Percentiles rank a stretch among this genome's conserved stretches.
phyloP scores from a whole-genome alignment of 92 coral and sea anemone genomes.

The Bergia puertoricense region DNA sequence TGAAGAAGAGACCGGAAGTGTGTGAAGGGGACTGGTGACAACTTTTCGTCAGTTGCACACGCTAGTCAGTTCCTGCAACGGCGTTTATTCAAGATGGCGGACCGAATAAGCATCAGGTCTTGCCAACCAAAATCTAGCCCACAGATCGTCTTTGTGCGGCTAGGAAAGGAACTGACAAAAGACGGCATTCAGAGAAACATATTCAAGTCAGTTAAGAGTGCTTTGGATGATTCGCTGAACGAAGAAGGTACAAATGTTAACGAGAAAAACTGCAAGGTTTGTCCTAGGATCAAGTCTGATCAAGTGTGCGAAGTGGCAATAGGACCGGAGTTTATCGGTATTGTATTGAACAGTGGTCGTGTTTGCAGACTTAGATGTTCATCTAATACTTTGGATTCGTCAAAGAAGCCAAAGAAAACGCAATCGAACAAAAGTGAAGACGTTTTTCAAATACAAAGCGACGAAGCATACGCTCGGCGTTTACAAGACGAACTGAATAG shows the following conservation, averaged over 20 bases:
- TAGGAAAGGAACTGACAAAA: constrained; percentile 84
- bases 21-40: constrained; percentile 18
- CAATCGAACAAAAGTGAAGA: constrained; percentile 56
- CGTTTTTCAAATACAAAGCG: constrained; percentile 80
- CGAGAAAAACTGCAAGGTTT: constrained; percentile 63
- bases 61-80: constrained; percentile 26
- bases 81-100: constrained; percentile 71
- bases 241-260: constrained; percentile 41
- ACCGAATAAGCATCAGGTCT: constrained; percentile 37
- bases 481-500: constrained; percentile 68
- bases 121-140: constrained; percentile 56
- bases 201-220: constrained; percentile 68
- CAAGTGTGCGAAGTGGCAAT: constrained; percentile 80
- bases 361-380: constrained; percentile 85
- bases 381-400: constrained; percentile 62
- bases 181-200: constrained; percentile 77
- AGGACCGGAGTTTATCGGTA: constrained; percentile 80
- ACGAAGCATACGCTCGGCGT: constrained; percentile 75
- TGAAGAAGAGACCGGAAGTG: constrained; percentile 33
- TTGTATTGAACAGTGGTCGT: constrained; percentile 79
- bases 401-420: constrained; percentile 54
- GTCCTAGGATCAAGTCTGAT: constrained; percentile 56
- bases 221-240: constrained; percentile 49
- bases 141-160: constrained; percentile 72
- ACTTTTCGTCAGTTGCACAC: neutral